phyloP scores from a whole-genome alignment of 1,140 invertebrate genomes.

The Saccostrea glomerata region DNA sequence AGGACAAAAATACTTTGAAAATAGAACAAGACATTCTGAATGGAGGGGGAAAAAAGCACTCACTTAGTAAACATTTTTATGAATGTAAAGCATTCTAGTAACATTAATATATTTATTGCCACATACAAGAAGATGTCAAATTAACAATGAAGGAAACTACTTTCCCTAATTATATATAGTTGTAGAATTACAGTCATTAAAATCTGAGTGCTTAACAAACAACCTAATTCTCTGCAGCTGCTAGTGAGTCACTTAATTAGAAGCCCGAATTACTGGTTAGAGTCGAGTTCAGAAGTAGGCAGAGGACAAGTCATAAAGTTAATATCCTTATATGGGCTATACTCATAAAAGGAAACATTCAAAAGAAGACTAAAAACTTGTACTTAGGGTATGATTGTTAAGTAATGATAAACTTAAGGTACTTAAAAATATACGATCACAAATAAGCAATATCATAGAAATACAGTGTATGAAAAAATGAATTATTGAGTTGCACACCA shows the following conservation, averaged over 20 bases:
- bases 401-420: too few species aligned
- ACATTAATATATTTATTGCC: neutral
- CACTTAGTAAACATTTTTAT: neutral
- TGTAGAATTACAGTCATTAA: neutral
- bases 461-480: too few species aligned
- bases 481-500: neutral
- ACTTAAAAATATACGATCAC: too few species aligned
- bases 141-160: constrained; percentile 13
- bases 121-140: neutral
- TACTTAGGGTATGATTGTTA: too few species aligned
- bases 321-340: neutral
- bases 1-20: too few species aligned
- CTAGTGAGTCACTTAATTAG: neutral
- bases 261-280: neutral
- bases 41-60: too few species aligned
- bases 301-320: neutral
- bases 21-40: too few species aligned
- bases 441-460: too few species aligned
- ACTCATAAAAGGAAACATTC: too few species aligned
- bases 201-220: neutral
- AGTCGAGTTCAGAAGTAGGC: neutral
- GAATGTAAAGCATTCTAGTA: neutral
- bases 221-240: neutral
- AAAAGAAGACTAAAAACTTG: too few species aligned
- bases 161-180: constrained; percentile 1